Percentiles rank a stretch among this genome's conserved stretches.
Evolutionary conservation across 30 jellyfish, hydroid and myxozoan species (phyloP).

Genomic region (Hydra vulgaris): DNA sequence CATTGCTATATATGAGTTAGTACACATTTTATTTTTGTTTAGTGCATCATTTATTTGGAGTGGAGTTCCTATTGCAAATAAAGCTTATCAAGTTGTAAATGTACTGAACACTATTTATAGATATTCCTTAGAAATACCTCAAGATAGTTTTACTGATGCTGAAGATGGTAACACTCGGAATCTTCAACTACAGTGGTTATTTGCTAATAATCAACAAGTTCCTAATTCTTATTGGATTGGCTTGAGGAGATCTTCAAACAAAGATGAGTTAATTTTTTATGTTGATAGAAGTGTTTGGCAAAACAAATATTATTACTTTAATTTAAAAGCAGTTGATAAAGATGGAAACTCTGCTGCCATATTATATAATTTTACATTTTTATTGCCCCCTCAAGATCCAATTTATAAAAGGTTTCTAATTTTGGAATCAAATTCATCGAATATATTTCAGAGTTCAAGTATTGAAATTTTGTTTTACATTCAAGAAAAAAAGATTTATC

Average conservation of each 20-base stretch:
- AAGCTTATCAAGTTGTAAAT: not conserved
- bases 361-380: not conserved
- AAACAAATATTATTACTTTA: constrained; percentile 3
- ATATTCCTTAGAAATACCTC: constrained; percentile 19
- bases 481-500: constrained; percentile 13
- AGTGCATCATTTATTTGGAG: not conserved
- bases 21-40: too few relatives aligned
- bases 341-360: constrained; percentile 23
- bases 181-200: constrained; percentile 15
- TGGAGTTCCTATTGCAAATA: not conserved
- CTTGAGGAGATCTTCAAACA: not conserved
- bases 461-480: constrained; percentile 41
- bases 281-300: not conserved
- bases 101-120: not conserved
- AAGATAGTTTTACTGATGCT: constrained; percentile 40
- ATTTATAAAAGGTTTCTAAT: not conserved
- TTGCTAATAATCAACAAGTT: constrained; percentile 20
- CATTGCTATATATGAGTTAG: too few relatives aligned
- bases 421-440: constrained; percentile 1
- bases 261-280: constrained; percentile 4
- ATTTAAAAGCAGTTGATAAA: constrained; percentile 56
- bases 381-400: constrained; percentile 17
- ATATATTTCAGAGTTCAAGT: constrained; percentile 19
- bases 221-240: constrained; percentile 32
- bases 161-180: constrained; percentile 41